Conservation (phyloP, 2,113 vertebrate species). For the Plectropomus leopardus region DNA sequence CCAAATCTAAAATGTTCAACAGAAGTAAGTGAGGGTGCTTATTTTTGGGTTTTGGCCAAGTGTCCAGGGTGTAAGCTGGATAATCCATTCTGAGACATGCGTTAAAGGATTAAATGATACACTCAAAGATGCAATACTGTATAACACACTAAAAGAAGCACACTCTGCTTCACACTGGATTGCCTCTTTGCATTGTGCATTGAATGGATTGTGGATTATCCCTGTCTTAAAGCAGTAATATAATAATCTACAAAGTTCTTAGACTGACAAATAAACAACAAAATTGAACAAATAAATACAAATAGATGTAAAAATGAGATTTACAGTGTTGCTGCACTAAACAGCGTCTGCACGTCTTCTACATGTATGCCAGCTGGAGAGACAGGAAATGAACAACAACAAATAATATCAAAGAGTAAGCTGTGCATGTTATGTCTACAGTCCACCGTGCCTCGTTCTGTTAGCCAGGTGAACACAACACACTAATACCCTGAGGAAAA, state of each 20-base stretch:
- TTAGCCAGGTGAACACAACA: constrained; percentile 51
- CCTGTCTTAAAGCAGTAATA: constrained; percentile 10
- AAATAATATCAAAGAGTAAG: constrained; percentile 44
- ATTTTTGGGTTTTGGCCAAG: constrained; percentile 16
- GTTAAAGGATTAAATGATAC: constrained; percentile 41
- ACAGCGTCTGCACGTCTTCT: background rate
- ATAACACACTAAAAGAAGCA: background rate
- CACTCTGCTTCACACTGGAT: background rate
- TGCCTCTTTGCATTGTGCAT: constrained; percentile 17
- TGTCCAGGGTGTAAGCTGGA: constrained; percentile 27
- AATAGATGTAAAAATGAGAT: background rate
- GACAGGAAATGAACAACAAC: constrained; percentile 31
- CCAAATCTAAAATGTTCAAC: background rate
- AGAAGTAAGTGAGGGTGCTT: background rate
- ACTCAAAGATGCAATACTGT: constrained; percentile 19
- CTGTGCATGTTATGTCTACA: constrained; percentile 26
- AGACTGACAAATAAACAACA: constrained; percentile 6
- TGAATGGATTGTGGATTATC: constrained; percentile 34
- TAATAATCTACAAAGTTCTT: background rate
- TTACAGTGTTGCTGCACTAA: background rate
- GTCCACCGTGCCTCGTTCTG: constrained; percentile 60
- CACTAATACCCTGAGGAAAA: constrained; percentile 51
- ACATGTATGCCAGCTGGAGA: background rate
- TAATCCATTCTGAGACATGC: constrained; percentile 42
- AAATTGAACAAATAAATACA: background rate